Evolutionary conservation across 2,797 vertebrate species (phyloP), one percentile per base, ranked within the genome.

Genomic region (Aulostomus chinensis): DNA sequence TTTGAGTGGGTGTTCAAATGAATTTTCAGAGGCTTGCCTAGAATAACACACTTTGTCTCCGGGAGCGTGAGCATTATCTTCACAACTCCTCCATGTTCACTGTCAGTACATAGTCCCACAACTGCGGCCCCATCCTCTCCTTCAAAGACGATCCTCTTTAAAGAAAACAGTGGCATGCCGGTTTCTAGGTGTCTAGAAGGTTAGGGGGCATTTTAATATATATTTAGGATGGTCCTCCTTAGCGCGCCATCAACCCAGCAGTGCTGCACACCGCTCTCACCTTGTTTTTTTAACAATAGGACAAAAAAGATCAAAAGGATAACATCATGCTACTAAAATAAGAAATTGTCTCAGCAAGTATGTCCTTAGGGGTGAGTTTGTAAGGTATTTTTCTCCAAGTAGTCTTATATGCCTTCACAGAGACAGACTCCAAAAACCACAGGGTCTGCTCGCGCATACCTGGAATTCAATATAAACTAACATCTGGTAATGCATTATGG

Each of bases 1-100:
- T 86, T 64, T 68, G 75, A 78, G 85, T 87, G 83, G 83, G 88
- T 43, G 83, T 81, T 79, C 61, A 68, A 87, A 83, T 84, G 65
- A 76, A 86, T 82, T 67, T 63, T 16, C 36, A 75, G 73, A 42
- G 71, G 61, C 68, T 64, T 20, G 58, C 58, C 60, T 73, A 25
- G 76, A 86, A 85, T 76, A 87, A 84, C 64, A 67, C 58, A 80
- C 64, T 81, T 73, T 80, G 73, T 84, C 69, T 72, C 74, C 17
- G 17, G 14, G 0, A 68, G 68, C 57, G 17, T 14, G 0, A 68
- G 68, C 57, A 74, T 74, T 64, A 60, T 66, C 60, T 76, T 70
- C 64, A 54, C 54, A 64, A 49, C 56, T 68, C 68, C 53, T 49
- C 30, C n/a, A 6, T 3, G 42, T 56, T 61, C 29, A 13, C 22